Conservation (phyloP, 2,888 invertebrate genomes). For the Pardosa pseudoannulata region DNA sequence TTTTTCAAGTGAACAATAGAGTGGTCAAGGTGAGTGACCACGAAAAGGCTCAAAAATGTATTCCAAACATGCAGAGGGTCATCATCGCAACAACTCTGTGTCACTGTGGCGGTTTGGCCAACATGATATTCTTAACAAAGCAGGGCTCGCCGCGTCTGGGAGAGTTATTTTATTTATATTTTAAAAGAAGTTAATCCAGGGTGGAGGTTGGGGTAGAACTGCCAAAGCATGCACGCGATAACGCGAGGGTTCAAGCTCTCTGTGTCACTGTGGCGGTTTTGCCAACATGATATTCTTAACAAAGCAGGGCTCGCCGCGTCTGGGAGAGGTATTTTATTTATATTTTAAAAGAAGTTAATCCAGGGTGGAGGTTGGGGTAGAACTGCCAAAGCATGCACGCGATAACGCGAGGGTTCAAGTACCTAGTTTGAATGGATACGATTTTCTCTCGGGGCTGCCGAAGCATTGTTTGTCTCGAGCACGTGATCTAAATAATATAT, state of each 20-base stretch:
- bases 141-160: neutral
- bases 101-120: neutral
- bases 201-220: neutral
- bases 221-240: constrained; percentile 4
- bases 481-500: neutral
- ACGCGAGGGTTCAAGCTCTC: neutral
- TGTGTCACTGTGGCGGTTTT: neutral
- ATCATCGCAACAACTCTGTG: neutral
- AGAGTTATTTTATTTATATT: neutral
- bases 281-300: neutral
- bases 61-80: neutral
- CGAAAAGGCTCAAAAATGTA: neutral
- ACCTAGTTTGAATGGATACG: neutral
- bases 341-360: neutral
- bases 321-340: neutral
- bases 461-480: neutral
- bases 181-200: constrained; percentile 5
- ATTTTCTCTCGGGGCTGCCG: neutral
- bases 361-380: neutral
- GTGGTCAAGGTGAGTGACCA: neutral
- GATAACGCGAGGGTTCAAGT: constrained; percentile 5
- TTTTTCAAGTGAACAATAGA: neutral
- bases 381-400: neutral
- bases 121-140: neutral
- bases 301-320: neutral